Conservation (phyloP, 2,797 vertebrate genomes). For the Graptemys geographica region DNA sequence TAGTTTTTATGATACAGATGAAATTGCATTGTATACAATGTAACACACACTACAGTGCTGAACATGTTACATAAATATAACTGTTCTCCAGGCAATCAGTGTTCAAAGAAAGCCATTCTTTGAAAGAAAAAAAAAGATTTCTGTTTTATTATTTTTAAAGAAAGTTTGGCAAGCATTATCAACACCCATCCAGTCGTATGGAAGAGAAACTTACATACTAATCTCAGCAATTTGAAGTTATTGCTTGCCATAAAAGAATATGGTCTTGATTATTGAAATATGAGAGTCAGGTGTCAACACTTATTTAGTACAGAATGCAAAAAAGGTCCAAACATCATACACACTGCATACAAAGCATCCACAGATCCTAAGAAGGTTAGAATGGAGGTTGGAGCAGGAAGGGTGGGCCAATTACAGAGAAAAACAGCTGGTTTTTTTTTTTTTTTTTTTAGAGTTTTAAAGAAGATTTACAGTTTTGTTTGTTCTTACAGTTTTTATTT, state of each 20-base stretch:
- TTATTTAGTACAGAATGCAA: neutral
- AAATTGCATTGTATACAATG: neutral
- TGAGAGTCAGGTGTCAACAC: neutral
- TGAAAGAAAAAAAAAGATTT: neutral
- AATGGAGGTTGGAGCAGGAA: neutral
- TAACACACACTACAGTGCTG: neutral
- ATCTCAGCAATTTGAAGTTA: neutral
- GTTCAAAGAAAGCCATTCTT: accelerated
- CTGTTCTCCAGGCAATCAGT: accelerated
- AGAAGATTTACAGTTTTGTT: neutral
- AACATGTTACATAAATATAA: accelerated
- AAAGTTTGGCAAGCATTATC: neutral
- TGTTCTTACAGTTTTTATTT: neutral
- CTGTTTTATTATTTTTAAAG: neutral
- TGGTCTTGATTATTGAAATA: neutral
- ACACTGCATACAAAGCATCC: neutral
- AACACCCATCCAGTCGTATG: neutral
- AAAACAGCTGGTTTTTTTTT: neutral
- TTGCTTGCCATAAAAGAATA: neutral
- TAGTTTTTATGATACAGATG: neutral
- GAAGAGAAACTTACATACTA: neutral
- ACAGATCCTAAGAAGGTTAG: neutral
- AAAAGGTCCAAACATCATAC: neutral
- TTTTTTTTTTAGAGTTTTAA: neutral
- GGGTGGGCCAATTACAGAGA: neutral